Evolutionary conservation across 2,888 invertebrate species (phyloP).

Genomic region (Chydorus sphaericus): DNA sequence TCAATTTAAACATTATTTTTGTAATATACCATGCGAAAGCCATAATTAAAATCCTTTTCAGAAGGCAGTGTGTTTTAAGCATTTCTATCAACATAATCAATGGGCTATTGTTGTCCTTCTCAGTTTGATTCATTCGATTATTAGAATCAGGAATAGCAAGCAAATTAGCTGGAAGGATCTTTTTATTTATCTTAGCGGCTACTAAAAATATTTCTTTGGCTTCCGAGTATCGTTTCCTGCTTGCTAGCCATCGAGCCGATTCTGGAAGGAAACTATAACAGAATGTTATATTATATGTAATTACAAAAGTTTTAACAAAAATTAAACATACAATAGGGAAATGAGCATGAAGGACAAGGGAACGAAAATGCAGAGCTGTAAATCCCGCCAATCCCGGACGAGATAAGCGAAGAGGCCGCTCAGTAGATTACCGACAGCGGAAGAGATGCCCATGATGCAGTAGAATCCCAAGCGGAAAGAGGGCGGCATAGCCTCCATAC

Average conservation of each 20-base stretch:
- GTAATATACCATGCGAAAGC: background rate
- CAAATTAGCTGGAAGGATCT: slow-evolving; percentile 3
- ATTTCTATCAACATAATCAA: background rate
- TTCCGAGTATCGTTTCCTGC: slow-evolving; percentile 7
- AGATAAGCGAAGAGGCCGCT: background rate
- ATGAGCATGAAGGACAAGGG: background rate
- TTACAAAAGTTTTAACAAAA: background rate
- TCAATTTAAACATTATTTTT: background rate
- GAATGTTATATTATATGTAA: too few species aligned
- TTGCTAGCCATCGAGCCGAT: slow-evolving; percentile 12
- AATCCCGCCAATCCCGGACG: slow-evolving; percentile 1
- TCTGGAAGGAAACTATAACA: slow-evolving; percentile 10
- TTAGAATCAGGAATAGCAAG: background rate
- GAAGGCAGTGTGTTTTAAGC: background rate
- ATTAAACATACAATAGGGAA: slow-evolving; percentile 2
- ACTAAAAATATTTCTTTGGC: slow-evolving; percentile 3
- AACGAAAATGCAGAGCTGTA: slow-evolving; percentile 6
- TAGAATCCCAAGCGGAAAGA: background rate
- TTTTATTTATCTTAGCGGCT: slow-evolving; percentile 6
- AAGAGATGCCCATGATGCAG: background rate
- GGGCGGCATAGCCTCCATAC: background rate
- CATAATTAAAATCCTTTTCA: slow-evolving; percentile 3
- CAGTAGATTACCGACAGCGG: background rate
- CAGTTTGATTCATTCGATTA: background rate
- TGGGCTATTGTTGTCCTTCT: background rate